These are phyloP conservation scores for Nemapogon koenigi DNA, from an alignment of 2,888 invertebrate species.

Conservation along the genomic window DNA sequence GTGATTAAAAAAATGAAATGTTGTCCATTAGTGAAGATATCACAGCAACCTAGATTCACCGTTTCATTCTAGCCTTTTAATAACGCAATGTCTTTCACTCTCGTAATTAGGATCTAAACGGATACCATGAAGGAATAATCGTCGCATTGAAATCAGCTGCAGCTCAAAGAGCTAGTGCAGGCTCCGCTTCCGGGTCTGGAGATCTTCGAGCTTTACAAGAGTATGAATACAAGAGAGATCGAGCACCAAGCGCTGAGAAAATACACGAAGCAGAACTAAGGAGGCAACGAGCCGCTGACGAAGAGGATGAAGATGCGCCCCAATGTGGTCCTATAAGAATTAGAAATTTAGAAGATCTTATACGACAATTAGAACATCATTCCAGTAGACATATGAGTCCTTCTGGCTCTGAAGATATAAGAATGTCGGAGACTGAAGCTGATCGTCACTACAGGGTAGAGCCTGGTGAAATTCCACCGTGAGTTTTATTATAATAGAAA, in stretches of 20 bases:
- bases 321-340: conserved; percentile 87
- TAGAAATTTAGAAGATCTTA: conserved; percentile 89
- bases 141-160: conserved; percentile 89
- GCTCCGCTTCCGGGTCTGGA: conserved; percentile 39
- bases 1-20: too few species aligned
- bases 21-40: too few species aligned
- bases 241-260: conserved; percentile 75
- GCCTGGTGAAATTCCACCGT: conserved; percentile 55
- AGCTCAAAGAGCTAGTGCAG: conserved; percentile 66
- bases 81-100: too few species aligned
- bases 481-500: conserved; percentile 25
- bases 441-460: conserved; percentile 89
- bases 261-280: conserved; percentile 73
- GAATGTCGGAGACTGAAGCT: conserved; percentile 88
- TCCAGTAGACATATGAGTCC: conserved; percentile 88
- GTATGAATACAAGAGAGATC: conserved; percentile 65
- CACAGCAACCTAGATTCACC: too few species aligned
- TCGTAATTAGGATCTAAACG: conserved; percentile 88
- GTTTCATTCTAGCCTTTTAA: too few species aligned
- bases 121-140: conserved; percentile 91
- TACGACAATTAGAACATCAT: conserved; percentile 87
- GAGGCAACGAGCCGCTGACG: conserved; percentile 56
- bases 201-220: conserved; percentile 55
- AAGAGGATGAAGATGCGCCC: conserved; percentile 77
- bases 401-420: conserved; percentile 88